Evolutionary conservation across 2,888 invertebrate species (phyloP), one percentile per base, ranked within the genome.

Genomic region (Eupelmus urozonus): DNA sequence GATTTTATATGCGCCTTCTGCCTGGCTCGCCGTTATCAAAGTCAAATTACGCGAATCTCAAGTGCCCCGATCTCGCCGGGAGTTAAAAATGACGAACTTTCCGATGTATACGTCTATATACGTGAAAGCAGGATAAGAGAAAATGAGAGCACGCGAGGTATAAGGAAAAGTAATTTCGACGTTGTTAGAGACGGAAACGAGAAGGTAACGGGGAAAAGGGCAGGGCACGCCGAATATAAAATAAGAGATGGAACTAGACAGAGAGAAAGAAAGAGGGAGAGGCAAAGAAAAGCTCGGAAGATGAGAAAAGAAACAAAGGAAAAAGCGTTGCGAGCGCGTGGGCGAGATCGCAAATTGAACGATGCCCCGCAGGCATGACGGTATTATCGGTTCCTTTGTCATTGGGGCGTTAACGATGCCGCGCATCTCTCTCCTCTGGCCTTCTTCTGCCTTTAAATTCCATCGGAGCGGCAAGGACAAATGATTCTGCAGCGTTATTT

Each of bases 321-420:
- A 71, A 40, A 65, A 27, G 20, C 53, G 42, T 7, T 0, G 20
- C 23, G 59, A 20, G 29, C 11, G 9, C 59, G 42, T 27, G 71
- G 7, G 40, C 62, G 34, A 59, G 72, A 76, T 84, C 81, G 81
- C 82, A 85, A 85, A 85, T 85, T 84, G 84, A 82, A 85, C 82
- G 77, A 83, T 82, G 81, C 82, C 85, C 85, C 82, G 79, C 75
- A 82, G 85, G 85, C 81, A 82, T 62, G 71, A 20, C 29, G 66
- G 51, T 34, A 55, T 76, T 67, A 76, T 72, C 72, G 62, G 40
- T 20, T 18, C 20, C 76, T 65, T 71, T 63, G 65, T 65, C 65
- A 70, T 65, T 71, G 5, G 65, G 57, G 23, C 65, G 63, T 55
- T 76, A 76, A 76, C 65, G 76, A 76, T 72, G 71, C 49, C 18